phyloP scores from a whole-genome alignment of 2,113 vertebrate species.

The Caracal caracal region DNA sequence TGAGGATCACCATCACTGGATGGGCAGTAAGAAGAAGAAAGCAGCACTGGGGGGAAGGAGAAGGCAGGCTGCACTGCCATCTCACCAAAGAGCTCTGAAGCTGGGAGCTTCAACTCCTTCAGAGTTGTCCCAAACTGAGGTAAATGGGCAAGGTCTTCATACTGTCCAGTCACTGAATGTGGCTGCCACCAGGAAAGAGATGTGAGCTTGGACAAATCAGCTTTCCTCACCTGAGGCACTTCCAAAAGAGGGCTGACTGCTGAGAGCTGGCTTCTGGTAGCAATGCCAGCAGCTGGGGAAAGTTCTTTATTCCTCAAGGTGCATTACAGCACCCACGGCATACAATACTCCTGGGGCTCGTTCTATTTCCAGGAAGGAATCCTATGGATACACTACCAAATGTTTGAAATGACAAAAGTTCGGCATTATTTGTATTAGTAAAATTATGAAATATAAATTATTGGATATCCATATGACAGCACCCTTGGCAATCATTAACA shows the following conservation, averaged over 20 bases:
- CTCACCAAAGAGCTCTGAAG: neutral
- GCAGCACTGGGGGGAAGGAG: neutral
- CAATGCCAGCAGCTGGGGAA: neutral
- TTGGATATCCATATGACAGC: neutral
- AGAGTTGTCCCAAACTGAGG: neutral
- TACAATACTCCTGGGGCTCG: neutral
- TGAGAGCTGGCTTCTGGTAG: neutral
- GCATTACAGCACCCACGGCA: neutral
- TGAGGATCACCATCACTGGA: neutral
- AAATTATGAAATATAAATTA: neutral
- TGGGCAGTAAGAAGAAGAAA: neutral
- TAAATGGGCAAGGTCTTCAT: neutral
- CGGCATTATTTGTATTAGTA: neutral
- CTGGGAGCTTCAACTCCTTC: neutral
- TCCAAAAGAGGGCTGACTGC: neutral
- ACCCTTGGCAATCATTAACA: neutral
- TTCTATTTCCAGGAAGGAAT: neutral
- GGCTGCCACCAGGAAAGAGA: neutral
- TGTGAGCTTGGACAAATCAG: neutral
- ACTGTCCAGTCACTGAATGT: neutral
- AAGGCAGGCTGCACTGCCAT: rapidly evolving
- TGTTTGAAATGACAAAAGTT: neutral
- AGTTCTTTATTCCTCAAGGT: neutral
- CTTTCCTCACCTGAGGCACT: neutral
- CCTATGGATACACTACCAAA: neutral